Evolutionary conservation across 2,888 invertebrate species (phyloP), one percentile per base, ranked within the genome.

Genomic region (Zele albiditarsus): DNA sequence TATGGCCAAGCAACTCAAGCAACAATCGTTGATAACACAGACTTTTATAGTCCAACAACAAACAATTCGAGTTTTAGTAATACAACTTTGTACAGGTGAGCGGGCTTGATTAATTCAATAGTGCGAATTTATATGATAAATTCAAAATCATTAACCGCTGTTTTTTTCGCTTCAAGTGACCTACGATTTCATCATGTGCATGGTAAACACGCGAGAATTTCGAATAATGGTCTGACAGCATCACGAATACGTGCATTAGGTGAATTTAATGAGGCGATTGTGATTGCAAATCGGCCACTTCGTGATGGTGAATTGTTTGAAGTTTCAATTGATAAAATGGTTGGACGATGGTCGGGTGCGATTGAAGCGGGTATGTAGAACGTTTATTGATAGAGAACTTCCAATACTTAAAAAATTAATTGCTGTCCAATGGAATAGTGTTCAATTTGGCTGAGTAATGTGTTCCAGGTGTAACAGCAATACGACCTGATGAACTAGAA

Each of bases 1-100:
- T 98, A 98, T 86, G 98, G 98, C 0, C 97, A 98, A 86, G 98
- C 97, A 65, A 97, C 97, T 0, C 97, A 97, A 89, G 97, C 96
- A 0, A 96, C 97, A 1, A 96, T 98, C 71, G 93, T 96, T 14
- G 95, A 95, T 82, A 91, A 91, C 49, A 93, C 93, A 72, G 92
- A 93, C 81, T 94, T 93, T 77, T 93, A 93, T 53, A 93, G 93
- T 77, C 93, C 94, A 0, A 93, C 93, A 77, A 95, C 95, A 0
- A 93, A 94, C 0, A 92, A 94, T 82, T 95, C 95, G 0, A 93
- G 94, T 74, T 92, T 94, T 77, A 95, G 95, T 0, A 95, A 95
- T 84, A 93, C 94, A 1, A 94, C 93, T 1, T 87, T 94, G 12
- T 94, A 93, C 82, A 93, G 91, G 93, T 91, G 86, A 80, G 78